Percentiles rank a stretch among this genome's conserved stretches.
Evolutionary conservation across 2,888 invertebrate genomes (phyloP).

Genomic region (Meloe dianella): DNA sequence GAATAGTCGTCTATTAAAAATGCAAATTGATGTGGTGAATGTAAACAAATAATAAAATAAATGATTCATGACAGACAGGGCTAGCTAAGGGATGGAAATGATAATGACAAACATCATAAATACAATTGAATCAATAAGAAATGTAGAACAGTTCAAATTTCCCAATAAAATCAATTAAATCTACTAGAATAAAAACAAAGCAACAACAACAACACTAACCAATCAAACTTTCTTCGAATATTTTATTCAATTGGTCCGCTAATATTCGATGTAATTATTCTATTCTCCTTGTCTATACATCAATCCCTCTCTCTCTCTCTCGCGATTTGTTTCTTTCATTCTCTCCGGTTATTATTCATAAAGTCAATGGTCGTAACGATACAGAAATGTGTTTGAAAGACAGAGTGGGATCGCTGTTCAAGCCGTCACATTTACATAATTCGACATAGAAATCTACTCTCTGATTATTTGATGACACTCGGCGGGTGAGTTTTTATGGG

Average conservation of each 20-base stretch:
- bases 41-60: too few relatives aligned
- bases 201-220: too few relatives aligned
- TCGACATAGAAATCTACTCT: slow-evolving; percentile 60
- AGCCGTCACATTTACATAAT: slow-evolving; percentile 58
- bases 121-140: too few relatives aligned
- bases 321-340: too few relatives aligned
- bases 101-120: slow-evolving; percentile 30
- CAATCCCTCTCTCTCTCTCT: not conserved
- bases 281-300: not conserved
- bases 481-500: slow-evolving; percentile 56
- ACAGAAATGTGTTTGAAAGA: slow-evolving; percentile 34
- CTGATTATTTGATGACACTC: slow-evolving; percentile 58
- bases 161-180: not conserved
- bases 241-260: not conserved
- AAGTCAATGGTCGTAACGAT: slow-evolving; percentile 43
- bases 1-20: too few relatives aligned
- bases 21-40: too few relatives aligned
- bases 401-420: too few relatives aligned
- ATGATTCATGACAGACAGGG: slow-evolving; percentile 42
- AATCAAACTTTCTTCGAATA: not conserved
- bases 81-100: slow-evolving; percentile 35
- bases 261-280: not conserved
- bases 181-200: too few relatives aligned
- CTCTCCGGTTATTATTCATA: slow-evolving; percentile 13
- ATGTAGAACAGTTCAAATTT: not conserved